These are phyloP conservation scores for Rattus rattus DNA, from an alignment of 2,113 vertebrate genomes.

Conservation along the genomic window DNA sequence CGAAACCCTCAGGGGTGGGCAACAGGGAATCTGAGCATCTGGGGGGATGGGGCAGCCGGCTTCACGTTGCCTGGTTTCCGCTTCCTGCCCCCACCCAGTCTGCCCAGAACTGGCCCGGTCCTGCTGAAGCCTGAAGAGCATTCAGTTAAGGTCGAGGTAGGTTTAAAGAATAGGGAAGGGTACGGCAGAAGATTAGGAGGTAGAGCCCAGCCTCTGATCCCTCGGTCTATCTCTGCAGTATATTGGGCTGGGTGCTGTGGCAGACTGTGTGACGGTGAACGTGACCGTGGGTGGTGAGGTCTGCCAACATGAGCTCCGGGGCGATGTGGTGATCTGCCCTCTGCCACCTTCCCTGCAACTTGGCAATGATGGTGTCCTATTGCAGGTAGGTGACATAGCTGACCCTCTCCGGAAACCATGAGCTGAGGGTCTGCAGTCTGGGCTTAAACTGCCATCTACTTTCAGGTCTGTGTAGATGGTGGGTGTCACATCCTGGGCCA, in stretches of 20 bases:
- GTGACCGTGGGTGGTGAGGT: slow-evolving; percentile 91
- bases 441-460: slow-evolving; percentile 23
- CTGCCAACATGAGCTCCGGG: slow-evolving; percentile 91
- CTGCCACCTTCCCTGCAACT: slow-evolving; percentile 89
- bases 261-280: slow-evolving; percentile 91
- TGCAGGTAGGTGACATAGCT: slow-evolving; percentile 87
- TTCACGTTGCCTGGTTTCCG: slow-evolving; percentile 87
- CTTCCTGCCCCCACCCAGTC: slow-evolving; percentile 89
- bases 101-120: slow-evolving; percentile 75
- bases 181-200: fast-evolving
- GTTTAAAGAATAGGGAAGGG: neutral
- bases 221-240: slow-evolving; percentile 87
- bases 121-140: slow-evolving; percentile 88
- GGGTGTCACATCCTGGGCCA: slow-evolving; percentile 87
- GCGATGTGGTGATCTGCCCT: slow-evolving; percentile 93
- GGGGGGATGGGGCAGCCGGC: slow-evolving; percentile 88
- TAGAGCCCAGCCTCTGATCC: neutral
- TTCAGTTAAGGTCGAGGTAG: slow-evolving; percentile 91
- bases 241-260: slow-evolving; percentile 89
- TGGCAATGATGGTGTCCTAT: slow-evolving; percentile 83
- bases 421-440: neutral
- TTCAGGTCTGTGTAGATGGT: slow-evolving; percentile 87
- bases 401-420: neutral
- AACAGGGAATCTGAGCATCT: slow-evolving; percentile 88
- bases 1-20: slow-evolving; percentile 83